Evolutionary conservation across 2,888 invertebrate genomes (phyloP).

Genomic region (Therioaphis trifolii): DNA sequence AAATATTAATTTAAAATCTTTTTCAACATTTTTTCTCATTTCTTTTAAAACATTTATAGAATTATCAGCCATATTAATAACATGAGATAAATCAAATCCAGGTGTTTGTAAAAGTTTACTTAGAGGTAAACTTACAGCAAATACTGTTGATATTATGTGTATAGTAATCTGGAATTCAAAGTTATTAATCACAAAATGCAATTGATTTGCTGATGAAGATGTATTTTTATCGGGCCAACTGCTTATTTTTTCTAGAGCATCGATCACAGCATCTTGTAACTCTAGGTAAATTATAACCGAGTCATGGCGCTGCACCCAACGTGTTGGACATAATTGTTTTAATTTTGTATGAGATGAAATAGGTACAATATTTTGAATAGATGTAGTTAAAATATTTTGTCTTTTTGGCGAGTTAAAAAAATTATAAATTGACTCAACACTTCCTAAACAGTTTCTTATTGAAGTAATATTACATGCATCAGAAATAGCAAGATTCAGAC

Average conservation of each 20-base stretch:
- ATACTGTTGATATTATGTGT: slow-evolving; percentile 25
- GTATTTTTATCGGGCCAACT: slow-evolving; percentile 11
- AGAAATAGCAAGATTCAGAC: slow-evolving; percentile 33
- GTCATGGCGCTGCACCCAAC: no score
- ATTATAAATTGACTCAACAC: slow-evolving; percentile 28
- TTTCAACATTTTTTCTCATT: slow-evolving; percentile 20
- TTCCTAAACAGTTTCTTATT: slow-evolving; percentile 19
- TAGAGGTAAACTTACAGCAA: slow-evolving; percentile 22
- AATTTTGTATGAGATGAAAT: neutral
- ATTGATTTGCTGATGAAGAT: slow-evolving; percentile 3
- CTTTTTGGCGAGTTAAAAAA: slow-evolving; percentile 37
- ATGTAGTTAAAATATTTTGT: slow-evolving; percentile 15
- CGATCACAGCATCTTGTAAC: no score
- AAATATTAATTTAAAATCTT: slow-evolving; percentile 17
- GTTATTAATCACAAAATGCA: slow-evolving; percentile 1
- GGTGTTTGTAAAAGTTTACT: slow-evolving; percentile 5
- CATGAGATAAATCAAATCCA: slow-evolving; percentile 25
- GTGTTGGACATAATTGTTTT: neutral
- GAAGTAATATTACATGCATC: slow-evolving; percentile 22
- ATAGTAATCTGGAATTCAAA: neutral
- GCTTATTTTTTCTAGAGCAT: slow-evolving; percentile 9
- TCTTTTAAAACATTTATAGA: slow-evolving; percentile 2
- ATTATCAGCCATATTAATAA: slow-evolving; percentile 30
- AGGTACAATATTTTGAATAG: slow-evolving; percentile 10
- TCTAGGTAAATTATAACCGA: no score